Percentiles rank a stretch among this genome's conserved stretches.
These are phyloP conservation scores for Formica aserva DNA, from an alignment of 2,888 invertebrate species.

Conservation along the genomic window DNA sequence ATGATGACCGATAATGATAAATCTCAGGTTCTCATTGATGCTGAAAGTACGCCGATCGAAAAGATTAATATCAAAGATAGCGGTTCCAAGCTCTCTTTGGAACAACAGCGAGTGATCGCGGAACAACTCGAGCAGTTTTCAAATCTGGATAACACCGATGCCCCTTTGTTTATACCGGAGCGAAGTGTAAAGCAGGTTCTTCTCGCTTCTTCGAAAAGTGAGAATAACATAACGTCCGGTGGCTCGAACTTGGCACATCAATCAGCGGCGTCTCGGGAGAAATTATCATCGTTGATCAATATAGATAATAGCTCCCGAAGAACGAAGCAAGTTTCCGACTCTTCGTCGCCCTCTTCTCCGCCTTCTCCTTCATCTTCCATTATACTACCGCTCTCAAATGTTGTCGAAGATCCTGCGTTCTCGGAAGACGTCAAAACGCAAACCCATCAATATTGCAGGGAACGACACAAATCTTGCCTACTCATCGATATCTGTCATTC, in stretches of 20 bases:
- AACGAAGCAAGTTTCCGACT: not conserved
- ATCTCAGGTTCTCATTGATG: not conserved
- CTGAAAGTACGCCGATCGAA: not conserved
- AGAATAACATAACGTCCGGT: not conserved
- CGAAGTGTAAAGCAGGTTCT: not conserved
- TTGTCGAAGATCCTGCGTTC: not conserved
- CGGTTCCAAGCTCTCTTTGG: slow-evolving; percentile 77
- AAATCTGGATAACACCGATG: slow-evolving; percentile 80
- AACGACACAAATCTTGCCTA: slow-evolving; percentile 15
- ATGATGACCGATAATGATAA: not conserved
- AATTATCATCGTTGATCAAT: slow-evolving; percentile 1
- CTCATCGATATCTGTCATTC: slow-evolving; percentile 31
- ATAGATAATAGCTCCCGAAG: not conserved
- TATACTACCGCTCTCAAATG: slow-evolving; percentile 21
- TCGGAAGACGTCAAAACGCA: slow-evolving; percentile 7
- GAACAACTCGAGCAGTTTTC: slow-evolving; percentile 82
- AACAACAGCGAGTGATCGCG: slow-evolving; percentile 81
- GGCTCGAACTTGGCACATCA: not conserved
- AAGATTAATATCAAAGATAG: slow-evolving; percentile 35
- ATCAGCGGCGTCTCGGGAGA: not conserved
- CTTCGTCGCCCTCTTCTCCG: slow-evolving; percentile 3
- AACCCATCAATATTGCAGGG: not conserved
- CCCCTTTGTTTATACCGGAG: slow-evolving; percentile 78
- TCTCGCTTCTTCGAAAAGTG: not conserved
- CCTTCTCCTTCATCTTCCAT: slow-evolving; percentile 39